Evolutionary conservation across 2,797 vertebrate genomes (phyloP), one percentile per base, ranked within the genome.

Genomic region (Rhadinocentrus ornatus): DNA sequence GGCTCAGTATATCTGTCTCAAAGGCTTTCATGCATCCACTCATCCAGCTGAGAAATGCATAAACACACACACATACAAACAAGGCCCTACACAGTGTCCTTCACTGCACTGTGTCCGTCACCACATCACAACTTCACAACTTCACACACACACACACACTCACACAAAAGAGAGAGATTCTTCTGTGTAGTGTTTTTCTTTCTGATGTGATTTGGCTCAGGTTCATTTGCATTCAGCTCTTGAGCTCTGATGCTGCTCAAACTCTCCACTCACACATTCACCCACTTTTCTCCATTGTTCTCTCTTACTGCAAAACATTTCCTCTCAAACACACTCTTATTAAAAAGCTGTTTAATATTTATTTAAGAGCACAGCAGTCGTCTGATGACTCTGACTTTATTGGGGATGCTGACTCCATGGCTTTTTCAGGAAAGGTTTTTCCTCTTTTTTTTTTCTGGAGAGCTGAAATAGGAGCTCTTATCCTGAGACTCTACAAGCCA

Each of bases 1-100:
- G 88, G 84, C 83, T 86, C 87, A 82, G 69, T 91, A 73, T 87
- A 84, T 91, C 83, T 89, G 86, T 91, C 91, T 90, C 85, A 85
- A 80, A 89, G 88, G 88, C 87, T 91, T 92, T 92, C 87, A 91
- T 88, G 91, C 88, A 74, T 86, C 81, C 84, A 88, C 85, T 90
- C 88, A 86, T 81, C 87, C 88, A 90, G 88, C 88, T 86, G 85
- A 91, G 80, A 87, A 60, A 80, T 46, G 12, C 81, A 67, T 78
- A 80, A 16, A 77, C 72, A 72, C 55, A 69, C 61, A 6, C 59
- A 44, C 46, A 73, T 65, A 73, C 56, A 87, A 69, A 85, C 85
- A 87, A 71, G 73, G 69, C 71, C 77, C 70, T 29, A 63, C 80
- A 84, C 75, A 86, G 81, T 79, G 77, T 77, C 81, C 82, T 59